phyloP scores from a whole-genome alignment of 1,140 invertebrate genomes.

The Bombus fervidus region DNA sequence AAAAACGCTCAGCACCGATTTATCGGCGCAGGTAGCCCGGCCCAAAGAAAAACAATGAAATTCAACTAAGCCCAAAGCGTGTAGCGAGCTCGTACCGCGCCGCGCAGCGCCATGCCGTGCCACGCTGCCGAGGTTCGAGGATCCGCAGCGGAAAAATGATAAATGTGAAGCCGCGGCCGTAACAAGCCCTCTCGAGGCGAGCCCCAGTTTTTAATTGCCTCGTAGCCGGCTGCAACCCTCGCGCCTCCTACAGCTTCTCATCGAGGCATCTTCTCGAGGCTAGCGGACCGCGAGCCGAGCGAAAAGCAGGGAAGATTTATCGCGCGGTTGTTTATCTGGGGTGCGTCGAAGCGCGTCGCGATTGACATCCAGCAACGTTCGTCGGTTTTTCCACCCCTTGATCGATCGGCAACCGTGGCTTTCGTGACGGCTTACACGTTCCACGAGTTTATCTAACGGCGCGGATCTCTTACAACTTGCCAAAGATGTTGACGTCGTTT shows the following conservation, averaged over 20 bases:
- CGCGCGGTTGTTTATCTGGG: constrained; percentile 62
- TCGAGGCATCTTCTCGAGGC: neutral
- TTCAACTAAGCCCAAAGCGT: constrained; percentile 56
- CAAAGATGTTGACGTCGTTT: constrained; percentile 12
- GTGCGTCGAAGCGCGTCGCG: constrained; percentile 42
- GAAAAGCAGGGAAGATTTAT: constrained; percentile 61
- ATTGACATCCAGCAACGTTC: constrained; percentile 29
- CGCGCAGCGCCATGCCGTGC: neutral
- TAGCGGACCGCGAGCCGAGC: neutral
- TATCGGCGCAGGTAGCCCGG: constrained; percentile 50
- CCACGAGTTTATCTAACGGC: neutral
- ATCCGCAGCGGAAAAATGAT: constrained; percentile 73
- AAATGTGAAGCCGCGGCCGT: constrained; percentile 76
- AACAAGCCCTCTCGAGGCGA: constrained; percentile 77
- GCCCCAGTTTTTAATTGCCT: constrained; percentile 80
- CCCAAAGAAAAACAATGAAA: constrained; percentile 67
- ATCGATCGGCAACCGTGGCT: neutral
- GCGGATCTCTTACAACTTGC: constrained; percentile 8
- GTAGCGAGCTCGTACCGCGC: neutral
- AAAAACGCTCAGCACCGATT: constrained; percentile 58
- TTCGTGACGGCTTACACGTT: constrained; percentile 7
- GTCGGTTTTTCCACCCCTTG: constrained; percentile 16
- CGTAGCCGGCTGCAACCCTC: constrained; percentile 48
- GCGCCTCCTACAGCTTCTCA: neutral
- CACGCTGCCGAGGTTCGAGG: constrained; percentile 47